These are phyloP conservation scores for Clostera curtula DNA, from an alignment of 2,888 invertebrate species.

Conservation along the genomic window DNA sequence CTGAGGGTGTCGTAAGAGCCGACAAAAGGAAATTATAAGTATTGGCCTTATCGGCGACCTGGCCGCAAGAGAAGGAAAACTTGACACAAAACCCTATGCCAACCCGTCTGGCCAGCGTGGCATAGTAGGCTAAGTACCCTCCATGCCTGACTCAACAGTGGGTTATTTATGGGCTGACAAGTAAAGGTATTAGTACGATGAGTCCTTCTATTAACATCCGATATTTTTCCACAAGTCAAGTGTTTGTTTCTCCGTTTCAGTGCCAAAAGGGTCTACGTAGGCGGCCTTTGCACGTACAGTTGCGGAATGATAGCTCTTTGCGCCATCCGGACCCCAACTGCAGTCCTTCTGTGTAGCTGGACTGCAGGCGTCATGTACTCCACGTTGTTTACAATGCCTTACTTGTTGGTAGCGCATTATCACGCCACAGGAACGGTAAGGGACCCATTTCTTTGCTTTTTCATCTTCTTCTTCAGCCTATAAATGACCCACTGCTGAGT, in stretches of 20 bases:
- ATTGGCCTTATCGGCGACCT: no score
- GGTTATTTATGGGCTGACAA: no score
- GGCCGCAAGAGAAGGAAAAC: no score
- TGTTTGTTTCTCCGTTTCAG: conserved; percentile 66
- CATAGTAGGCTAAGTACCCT: no score
- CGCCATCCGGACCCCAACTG: conserved; percentile 81
- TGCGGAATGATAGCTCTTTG: conserved; percentile 93
- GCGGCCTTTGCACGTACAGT: conserved; percentile 91
- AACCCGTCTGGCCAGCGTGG: no score
- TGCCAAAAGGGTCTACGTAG: conserved; percentile 90
- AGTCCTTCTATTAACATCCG: background rate
- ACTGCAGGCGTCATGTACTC: conserved; percentile 98
- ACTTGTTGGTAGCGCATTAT: conserved; percentile 93
- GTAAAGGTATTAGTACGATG: no score
- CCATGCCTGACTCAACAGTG: no score
- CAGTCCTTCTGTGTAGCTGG: conserved; percentile 92
- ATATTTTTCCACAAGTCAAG: conserved; percentile 1
- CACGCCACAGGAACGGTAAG: conserved; percentile 92
- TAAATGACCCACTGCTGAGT: no score
- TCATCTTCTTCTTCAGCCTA: no score
- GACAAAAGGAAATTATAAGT: no score
- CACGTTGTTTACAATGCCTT: conserved; percentile 97
- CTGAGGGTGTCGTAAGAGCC: no score
- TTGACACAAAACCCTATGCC: no score
- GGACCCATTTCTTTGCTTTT: conserved; percentile 1